phyloP scores from a whole-genome alignment of 92 coral and sea anemone species.

The Phenganax marumi region DNA sequence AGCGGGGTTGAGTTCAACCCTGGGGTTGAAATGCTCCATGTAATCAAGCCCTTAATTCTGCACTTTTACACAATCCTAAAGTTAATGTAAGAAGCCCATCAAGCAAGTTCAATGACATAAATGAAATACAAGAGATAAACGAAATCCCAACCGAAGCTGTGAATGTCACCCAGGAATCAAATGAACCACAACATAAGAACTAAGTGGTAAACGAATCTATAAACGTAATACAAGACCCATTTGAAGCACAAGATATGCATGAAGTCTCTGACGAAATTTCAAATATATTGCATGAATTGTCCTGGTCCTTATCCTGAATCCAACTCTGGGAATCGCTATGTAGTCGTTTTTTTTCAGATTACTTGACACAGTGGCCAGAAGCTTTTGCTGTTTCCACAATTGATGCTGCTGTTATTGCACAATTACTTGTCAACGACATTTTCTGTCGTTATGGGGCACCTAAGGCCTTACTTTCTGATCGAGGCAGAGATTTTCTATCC shows the following conservation, averaged over 20 bases:
- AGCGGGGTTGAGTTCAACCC: no score
- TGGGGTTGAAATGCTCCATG: no score
- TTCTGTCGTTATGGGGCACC: constrained; percentile 60
- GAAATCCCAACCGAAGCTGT: no score
- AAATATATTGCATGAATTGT: neutral
- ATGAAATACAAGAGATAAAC: neutral
- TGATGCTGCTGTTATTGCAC: constrained; percentile 53
- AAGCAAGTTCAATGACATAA: no score
- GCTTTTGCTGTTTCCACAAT: constrained; percentile 58
- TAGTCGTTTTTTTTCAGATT: constrained; percentile 60
- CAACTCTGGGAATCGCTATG: constrained; percentile 57
- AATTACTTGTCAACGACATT: constrained; percentile 51
- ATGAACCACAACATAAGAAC: no score
- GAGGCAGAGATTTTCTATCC: constrained; percentile 62
- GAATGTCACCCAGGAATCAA: no score
- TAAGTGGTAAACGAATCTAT: no score
- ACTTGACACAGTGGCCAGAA: constrained; percentile 67
- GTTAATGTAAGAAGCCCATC: neutral
- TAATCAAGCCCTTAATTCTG: no score
- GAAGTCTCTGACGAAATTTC: no score
- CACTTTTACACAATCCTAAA: neutral
- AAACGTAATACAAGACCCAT: no score
- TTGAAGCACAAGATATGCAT: no score
- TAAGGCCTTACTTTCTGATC: constrained; percentile 52
- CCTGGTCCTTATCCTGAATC: constrained; percentile 66